Evolutionary conservation across 2,113 vertebrate genomes (phyloP).

Genomic region (Rhea pennata): DNA sequence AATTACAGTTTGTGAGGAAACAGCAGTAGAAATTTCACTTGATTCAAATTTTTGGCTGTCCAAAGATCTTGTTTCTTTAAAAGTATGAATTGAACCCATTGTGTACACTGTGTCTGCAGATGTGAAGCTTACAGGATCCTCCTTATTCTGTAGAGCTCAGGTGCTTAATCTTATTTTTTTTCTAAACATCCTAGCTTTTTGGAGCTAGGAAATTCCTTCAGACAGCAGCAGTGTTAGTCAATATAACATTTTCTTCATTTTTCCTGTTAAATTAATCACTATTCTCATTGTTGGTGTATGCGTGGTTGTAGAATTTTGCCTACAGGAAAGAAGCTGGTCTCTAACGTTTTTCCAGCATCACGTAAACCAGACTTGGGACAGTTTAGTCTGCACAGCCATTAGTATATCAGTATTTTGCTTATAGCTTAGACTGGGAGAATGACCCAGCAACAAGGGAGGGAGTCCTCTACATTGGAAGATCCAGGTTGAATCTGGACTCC

Average conservation of each 20-base stretch:
- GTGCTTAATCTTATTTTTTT: not conserved
- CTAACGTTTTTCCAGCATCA: not conserved
- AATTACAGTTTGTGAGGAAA: not conserved
- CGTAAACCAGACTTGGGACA: not conserved
- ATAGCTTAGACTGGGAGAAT: constrained; percentile 19
- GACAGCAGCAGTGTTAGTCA: not conserved
- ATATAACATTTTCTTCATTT: not conserved
- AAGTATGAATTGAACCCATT: not conserved
- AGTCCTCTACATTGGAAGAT: not conserved
- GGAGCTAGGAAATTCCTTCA: not conserved
- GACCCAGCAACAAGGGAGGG: not conserved
- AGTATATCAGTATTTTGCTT: constrained; percentile 19
- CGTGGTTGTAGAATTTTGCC: not conserved
- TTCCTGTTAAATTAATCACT: not conserved
- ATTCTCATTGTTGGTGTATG: not conserved
- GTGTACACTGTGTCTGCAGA: not conserved
- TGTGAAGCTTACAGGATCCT: fast-evolving
- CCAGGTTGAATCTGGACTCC: not conserved
- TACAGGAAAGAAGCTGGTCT: not conserved
- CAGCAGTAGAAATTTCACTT: not conserved
- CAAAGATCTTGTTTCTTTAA: not conserved
- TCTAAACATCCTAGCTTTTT: not conserved
- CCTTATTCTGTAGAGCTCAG: not conserved
- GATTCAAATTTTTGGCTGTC: not conserved
- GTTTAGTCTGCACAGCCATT: constrained; percentile 30